Base-by-base conservation (phyloP, 2,797 vertebrate genomes). In the Sebastolobus altivelis region DNA sequence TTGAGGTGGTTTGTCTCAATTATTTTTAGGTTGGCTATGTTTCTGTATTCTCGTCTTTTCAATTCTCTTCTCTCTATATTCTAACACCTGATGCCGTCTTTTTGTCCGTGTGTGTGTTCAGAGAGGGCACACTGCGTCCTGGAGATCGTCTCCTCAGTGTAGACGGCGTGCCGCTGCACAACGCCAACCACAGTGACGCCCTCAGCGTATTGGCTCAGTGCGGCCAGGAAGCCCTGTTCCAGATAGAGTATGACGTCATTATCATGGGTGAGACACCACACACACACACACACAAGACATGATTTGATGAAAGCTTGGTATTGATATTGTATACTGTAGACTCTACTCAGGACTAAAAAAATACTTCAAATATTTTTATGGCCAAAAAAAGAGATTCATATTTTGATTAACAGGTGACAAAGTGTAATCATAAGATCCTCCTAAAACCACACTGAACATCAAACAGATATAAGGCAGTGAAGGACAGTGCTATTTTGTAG, bases 211-310 rank as follows among this genome's bases (percentile, higher is more conserved):
- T 99, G 82, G 91, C 93, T 46, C 97, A 98, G 90, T 97, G 97
- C 67, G 96, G 96, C 76, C 98, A 98, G 40, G 97, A 99, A 85
- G 98, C 98, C 0, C 94, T 99, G 60, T 97, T 99, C 93, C 97
- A 98, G 92, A 97, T 98, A 0, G 98, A 99, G 89, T 99, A 99
- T 0, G 98, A 99, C 3, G 97, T 99, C 89, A 95, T 96, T 16
- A 96, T 98, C 75, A 97, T 99, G 93, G 98, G 98, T 99, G 94
- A 95, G 94, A 76, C 16, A 6, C 6, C 43, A 16, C 65, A 74
- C 62, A 58, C 33, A 78, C 60, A 52, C 37, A 73, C 63, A 63
- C 59, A 75, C 62, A 58, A 58, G 37, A 63, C 56, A 31, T 7
- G 12, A 35, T 46, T 22, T 25, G 25, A 25, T 25, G 25, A 2